Conservation (phyloP, 2,888 invertebrate species). For the Andrena minutula region DNA sequence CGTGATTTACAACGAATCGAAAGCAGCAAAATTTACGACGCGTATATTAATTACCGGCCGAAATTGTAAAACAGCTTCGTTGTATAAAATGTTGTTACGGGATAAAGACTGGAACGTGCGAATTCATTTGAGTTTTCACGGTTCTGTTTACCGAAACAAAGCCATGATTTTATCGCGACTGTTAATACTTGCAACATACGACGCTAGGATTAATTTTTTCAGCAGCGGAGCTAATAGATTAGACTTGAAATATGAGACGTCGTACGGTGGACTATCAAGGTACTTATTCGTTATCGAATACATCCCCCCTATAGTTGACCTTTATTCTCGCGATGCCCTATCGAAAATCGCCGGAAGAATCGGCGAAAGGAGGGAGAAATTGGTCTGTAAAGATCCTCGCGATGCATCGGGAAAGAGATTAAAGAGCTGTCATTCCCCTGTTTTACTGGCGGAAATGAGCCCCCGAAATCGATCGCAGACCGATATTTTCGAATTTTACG, state of each 20-base stretch:
- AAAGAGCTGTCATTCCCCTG: constrained; percentile 62
- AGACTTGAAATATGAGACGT: constrained; percentile 1
- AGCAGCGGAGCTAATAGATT: not conserved
- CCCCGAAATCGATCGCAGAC: constrained; percentile 58
- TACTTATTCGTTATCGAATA: constrained; percentile 3
- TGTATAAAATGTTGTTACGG: not conserved
- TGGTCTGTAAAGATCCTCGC: constrained; percentile 44
- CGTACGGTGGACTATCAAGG: not conserved
- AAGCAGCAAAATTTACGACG: not conserved
- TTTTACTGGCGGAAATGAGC: constrained; percentile 61
- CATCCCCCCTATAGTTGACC: not conserved
- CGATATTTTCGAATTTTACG: constrained; percentile 65
- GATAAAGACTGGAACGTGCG: not conserved
- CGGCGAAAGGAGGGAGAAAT: constrained; percentile 51
- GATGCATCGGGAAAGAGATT: constrained; percentile 61
- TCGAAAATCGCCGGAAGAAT: constrained; percentile 35
- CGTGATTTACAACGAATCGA: constrained; percentile 20
- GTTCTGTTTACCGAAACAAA: too few relatives aligned
- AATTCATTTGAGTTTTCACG: not conserved
- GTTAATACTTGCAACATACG: not conserved
- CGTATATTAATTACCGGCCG: constrained; percentile 42
- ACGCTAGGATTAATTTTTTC: not conserved
- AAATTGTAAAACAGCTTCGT: constrained; percentile 30
- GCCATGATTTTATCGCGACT: not conserved
- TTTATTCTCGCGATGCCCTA: not conserved